phyloP scores from a whole-genome alignment of 2,113 vertebrate species.

The Thunnus thynnus region DNA sequence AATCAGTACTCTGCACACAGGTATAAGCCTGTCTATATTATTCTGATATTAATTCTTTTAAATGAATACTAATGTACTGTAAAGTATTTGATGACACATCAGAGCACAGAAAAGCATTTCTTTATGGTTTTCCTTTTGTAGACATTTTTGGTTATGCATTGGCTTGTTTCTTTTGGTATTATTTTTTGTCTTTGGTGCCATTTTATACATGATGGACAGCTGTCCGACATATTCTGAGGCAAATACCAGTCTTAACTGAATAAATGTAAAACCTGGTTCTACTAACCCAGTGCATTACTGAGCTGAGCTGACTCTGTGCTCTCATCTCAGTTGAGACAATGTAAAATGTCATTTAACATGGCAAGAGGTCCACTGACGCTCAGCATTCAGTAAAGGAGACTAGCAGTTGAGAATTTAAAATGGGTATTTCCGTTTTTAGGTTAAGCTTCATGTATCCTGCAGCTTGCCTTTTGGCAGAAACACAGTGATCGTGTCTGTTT shows the following conservation, averaged over 20 bases:
- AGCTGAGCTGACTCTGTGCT: conserved; percentile 5
- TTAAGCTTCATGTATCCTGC: conserved; percentile 43
- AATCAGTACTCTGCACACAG: too few relatives aligned
- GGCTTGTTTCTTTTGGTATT: too few relatives aligned
- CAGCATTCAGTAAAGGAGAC: conserved; percentile 5
- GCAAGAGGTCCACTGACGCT: conserved; percentile 12
- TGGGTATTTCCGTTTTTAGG: conserved; percentile 42
- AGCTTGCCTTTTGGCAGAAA: conserved; percentile 39
- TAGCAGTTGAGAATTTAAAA: conserved; percentile 32
- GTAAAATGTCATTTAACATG: conserved; percentile 16
- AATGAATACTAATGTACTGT: too few relatives aligned
- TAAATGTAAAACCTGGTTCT: not conserved
- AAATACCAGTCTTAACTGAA: not conserved
- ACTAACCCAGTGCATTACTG: not conserved
- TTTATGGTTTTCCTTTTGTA: too few relatives aligned
- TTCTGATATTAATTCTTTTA: too few relatives aligned
- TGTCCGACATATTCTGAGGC: not conserved
- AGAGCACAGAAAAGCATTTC: too few relatives aligned
- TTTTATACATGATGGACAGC: not conserved
- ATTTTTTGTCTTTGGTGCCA: not conserved
- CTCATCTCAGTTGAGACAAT: not conserved
- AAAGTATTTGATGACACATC: too few relatives aligned
- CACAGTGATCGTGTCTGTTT: conserved; percentile 31
- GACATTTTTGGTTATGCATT: too few relatives aligned
- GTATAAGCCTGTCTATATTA: too few relatives aligned